These are phyloP conservation scores for Gymnosoma rotundatum DNA, from an alignment of 2,888 invertebrate species.

Conservation along the genomic window DNA sequence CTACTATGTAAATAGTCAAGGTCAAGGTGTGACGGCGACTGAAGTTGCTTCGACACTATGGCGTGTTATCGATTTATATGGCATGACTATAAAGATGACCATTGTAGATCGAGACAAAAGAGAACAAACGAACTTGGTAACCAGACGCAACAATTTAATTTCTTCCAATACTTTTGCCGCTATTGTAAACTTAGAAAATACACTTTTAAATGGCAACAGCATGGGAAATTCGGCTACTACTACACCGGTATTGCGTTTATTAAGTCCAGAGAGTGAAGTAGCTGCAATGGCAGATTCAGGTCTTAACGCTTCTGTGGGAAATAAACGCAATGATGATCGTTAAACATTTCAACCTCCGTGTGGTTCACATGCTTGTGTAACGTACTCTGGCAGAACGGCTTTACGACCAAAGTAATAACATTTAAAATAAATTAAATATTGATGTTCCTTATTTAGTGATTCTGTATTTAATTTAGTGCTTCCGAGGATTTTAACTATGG, in stretches of 20 bases:
- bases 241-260: slow-evolving; percentile 79
- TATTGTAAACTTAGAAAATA: slow-evolving; percentile 47
- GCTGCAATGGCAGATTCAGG: slow-evolving; percentile 73
- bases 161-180: slow-evolving; percentile 74
- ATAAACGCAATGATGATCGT: slow-evolving; percentile 85
- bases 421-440: slow-evolving; percentile 10
- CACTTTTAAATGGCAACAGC: slow-evolving; percentile 66
- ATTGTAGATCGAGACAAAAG: slow-evolving; percentile 92
- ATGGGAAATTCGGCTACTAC: slow-evolving; percentile 71
- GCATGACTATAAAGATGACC: slow-evolving; percentile 95
- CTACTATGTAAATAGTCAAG: slow-evolving; percentile 95
- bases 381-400: slow-evolving; percentile 94
- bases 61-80: slow-evolving; percentile 97
- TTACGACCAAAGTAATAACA: slow-evolving; percentile 92
- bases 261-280: slow-evolving; percentile 80
- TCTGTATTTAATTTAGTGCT: slow-evolving; percentile 84
- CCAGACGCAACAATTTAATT: slow-evolving; percentile 85
- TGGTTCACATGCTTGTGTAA: slow-evolving; percentile 95
- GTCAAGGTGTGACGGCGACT: slow-evolving; percentile 95
- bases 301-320: slow-evolving; percentile 73
- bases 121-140: slow-evolving; percentile 89
- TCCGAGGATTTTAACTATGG: slow-evolving; percentile 97
- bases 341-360: slow-evolving; percentile 95
- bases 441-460: background rate
- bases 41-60: slow-evolving; percentile 91